phyloP scores from a whole-genome alignment of 2,888 invertebrate genomes.

The Sepioteuthis lessoniana region DNA sequence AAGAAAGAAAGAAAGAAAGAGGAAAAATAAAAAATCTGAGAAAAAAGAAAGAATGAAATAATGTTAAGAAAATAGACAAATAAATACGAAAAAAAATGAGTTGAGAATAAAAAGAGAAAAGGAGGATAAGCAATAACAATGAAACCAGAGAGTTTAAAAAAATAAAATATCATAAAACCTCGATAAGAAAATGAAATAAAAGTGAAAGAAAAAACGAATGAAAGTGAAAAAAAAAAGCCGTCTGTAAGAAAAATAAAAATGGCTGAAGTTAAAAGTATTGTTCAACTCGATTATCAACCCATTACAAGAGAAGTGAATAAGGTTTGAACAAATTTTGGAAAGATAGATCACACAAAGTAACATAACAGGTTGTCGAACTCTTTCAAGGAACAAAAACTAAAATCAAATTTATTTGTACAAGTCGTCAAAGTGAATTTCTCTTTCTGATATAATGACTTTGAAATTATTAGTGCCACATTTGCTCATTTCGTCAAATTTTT shows the following conservation, averaged over 20 bases:
- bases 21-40: too few relatives aligned
- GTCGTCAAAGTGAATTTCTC: too few relatives aligned
- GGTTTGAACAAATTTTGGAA: neutral
- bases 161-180: too few relatives aligned
- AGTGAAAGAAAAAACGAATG: too few relatives aligned
- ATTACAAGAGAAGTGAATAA: neutral
- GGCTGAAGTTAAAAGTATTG: neutral
- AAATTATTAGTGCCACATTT: neutral
- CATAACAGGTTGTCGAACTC: neutral
- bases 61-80: too few relatives aligned
- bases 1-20: too few relatives aligned
- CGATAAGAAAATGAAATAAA: too few relatives aligned
- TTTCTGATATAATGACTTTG: neutral
- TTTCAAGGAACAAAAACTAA: neutral
- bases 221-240: neutral
- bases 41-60: too few relatives aligned
- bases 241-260: neutral
- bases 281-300: neutral
- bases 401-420: neutral
- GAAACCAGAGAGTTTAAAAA: too few relatives aligned
- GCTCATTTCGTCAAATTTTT: neutral
- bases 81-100: too few relatives aligned
- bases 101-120: too few relatives aligned
- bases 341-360: neutral
- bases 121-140: too few relatives aligned